phyloP scores from a whole-genome alignment of 2,797 vertebrate species.

The Falco rusticolus region DNA sequence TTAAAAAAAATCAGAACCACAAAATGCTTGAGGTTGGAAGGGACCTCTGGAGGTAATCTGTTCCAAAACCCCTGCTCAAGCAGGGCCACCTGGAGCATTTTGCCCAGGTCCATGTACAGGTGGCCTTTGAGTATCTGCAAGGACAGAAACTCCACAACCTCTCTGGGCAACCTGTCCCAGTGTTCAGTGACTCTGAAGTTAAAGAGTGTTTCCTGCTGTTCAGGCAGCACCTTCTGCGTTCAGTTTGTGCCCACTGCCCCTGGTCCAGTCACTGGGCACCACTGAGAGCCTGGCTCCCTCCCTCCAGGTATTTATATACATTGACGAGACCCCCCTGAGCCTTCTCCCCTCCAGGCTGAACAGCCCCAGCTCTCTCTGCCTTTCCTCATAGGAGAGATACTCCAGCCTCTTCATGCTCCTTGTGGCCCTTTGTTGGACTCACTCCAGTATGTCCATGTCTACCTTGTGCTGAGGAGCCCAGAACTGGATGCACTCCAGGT shows the following conservation, averaged over 20 bases:
- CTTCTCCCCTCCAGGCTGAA: neutral
- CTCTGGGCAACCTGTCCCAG: no score
- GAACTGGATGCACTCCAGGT: no score
- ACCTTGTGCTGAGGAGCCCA: no score
- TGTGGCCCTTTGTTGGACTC: no score
- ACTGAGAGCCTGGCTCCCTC: no score
- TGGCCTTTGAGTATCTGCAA: neutral
- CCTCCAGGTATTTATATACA: no score
- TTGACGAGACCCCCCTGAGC: neutral
- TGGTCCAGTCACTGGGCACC: no score
- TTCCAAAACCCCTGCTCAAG: neutral
- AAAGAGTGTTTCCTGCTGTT: neutral
- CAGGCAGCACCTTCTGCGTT: neutral
- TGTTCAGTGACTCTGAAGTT: no score
- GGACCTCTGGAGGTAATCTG: neutral
- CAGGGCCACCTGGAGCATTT: no score
- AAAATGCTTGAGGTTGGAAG: neutral
- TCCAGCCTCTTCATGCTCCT: no score
- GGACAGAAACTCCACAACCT: neutral
- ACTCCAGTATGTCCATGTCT: no score
- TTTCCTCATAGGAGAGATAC: no score
- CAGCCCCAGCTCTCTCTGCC: neutral
- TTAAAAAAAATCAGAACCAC: neutral
- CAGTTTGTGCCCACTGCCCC: neutral
- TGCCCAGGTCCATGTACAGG: rapidly evolving